Conservation (phyloP, 2,113 vertebrate genomes). For the Seriola rivoliana region DNA sequence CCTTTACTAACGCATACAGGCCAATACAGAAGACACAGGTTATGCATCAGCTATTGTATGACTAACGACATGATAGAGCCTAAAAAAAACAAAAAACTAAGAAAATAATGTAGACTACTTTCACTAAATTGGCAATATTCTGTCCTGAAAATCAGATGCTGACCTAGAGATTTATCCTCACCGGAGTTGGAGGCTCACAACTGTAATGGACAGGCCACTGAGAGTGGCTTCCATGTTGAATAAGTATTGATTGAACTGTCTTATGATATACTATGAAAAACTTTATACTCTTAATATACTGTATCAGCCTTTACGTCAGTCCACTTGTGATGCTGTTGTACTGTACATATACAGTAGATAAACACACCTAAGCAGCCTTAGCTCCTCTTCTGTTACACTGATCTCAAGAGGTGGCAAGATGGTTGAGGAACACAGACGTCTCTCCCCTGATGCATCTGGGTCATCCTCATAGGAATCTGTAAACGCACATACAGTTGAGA, state of each 20-base stretch:
- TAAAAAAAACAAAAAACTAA: too few species aligned
- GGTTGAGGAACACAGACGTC: slow-evolving; percentile 88
- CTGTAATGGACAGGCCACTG: neutral
- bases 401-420: slow-evolving; percentile 91
- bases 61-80: too few species aligned
- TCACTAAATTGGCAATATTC: neutral
- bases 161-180: neutral
- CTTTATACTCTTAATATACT: neutral
- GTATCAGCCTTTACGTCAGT: neutral
- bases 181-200: neutral
- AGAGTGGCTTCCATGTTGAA: neutral
- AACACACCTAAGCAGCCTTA: slow-evolving; percentile 88
- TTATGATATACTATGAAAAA: neutral
- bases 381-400: slow-evolving; percentile 90
- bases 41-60: too few species aligned
- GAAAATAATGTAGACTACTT: too few species aligned
- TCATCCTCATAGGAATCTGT: slow-evolving; percentile 93
- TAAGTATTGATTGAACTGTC: neutral
- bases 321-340: neutral
- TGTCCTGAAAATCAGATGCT: neutral
- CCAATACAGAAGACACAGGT: too few species aligned
- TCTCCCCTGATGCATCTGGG: slow-evolving; percentile 84
- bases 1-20: too few species aligned
- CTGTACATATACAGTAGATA: neutral
- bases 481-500: slow-evolving; percentile 21